Percentiles rank a stretch among this genome's conserved stretches.
Conservation (phyloP, 1,140 invertebrate species). For the Aphaenogaster floridana region DNA sequence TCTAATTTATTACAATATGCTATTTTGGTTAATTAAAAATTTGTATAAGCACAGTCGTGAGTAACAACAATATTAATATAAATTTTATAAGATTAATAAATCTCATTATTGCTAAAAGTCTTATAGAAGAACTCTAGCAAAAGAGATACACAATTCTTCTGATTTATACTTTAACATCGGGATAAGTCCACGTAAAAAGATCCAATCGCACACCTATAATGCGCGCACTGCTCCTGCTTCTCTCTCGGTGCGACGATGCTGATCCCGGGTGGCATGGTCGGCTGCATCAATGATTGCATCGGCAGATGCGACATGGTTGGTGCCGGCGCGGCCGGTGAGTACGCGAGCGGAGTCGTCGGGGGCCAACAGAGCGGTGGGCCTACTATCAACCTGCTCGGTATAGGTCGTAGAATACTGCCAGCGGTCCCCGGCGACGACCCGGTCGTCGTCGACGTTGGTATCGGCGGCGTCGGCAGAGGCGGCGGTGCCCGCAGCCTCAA, state of each 20-base stretch:
- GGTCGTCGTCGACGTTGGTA: constrained; percentile 73
- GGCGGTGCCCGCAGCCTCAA: constrained; percentile 81
- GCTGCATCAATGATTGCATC: constrained; percentile 63
- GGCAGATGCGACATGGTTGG: constrained; percentile 78
- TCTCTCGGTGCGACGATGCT: constrained; percentile 67
- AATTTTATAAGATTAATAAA: background rate
- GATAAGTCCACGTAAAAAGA: background rate
- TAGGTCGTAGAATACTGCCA: constrained; percentile 82
- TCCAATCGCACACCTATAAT: constrained; percentile 57
- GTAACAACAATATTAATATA: background rate
- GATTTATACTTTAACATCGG: background rate
- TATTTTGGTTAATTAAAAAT: background rate
- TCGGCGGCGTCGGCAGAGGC: constrained; percentile 83
- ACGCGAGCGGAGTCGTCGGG: constrained; percentile 71
- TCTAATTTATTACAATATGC: background rate
- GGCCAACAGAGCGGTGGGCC: constrained; percentile 83
- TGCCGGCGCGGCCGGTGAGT: constrained; percentile 62
- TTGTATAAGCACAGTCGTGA: background rate
- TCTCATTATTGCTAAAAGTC: background rate
- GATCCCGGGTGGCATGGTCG: constrained; percentile 72
- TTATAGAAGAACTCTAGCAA: background rate
- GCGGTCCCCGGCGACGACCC: constrained; percentile 72
- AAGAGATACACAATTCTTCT: background rate
- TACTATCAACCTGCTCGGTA: constrained; percentile 82
- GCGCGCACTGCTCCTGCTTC: constrained; percentile 65